Evolutionary conservation across 2,888 invertebrate genomes (phyloP), one percentile per base, ranked within the genome.

Genomic region (Gymnosoma rotundatum): DNA sequence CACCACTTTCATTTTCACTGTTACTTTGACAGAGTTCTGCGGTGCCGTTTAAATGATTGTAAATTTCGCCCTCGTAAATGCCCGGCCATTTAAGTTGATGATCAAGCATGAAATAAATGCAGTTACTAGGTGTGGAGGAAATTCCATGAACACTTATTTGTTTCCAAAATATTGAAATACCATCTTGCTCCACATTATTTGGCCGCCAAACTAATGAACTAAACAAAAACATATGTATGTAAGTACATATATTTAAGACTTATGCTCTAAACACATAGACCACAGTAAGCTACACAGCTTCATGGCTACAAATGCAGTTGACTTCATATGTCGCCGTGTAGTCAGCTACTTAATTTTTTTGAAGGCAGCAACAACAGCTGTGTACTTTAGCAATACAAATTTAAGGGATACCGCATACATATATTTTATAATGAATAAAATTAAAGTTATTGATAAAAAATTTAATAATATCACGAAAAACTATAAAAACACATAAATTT

Each of bases 91-190:
- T 87, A 3, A 92, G 86, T 79, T 89, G 89, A 70, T 90, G 90
- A 79, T 92, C 92, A 42, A 92, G 86, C 90, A 92, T 91, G 52
- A 92, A 90, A 83, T 91, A 92, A 85, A 92, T 89, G 83, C 90
- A 90, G 85, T 91, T 92, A 0, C 86, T 86, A 12, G 91, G 91
- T 73, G 89, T 89, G 14, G 89, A 87, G 1, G 92, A 89, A 56
- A 92, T 90, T 10, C 92, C 92, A 83, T 92, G 92, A 10, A 92
- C 87, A 78, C 91, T 90, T 2, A 92, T 90, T 73, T 92, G 90
- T 78, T 91, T 90, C 92, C 92, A 92, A 32, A 89, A 88, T 69
- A 92, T 90, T 0, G 91, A 91, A 16, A 92, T 89, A 4, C 92
- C 92, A 36, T 92, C 92, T 20, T 67, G 73, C 3, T 88, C 85